phyloP scores from a whole-genome alignment of 2,113 vertebrate genomes.

The Glaucidium brasilianum region DNA sequence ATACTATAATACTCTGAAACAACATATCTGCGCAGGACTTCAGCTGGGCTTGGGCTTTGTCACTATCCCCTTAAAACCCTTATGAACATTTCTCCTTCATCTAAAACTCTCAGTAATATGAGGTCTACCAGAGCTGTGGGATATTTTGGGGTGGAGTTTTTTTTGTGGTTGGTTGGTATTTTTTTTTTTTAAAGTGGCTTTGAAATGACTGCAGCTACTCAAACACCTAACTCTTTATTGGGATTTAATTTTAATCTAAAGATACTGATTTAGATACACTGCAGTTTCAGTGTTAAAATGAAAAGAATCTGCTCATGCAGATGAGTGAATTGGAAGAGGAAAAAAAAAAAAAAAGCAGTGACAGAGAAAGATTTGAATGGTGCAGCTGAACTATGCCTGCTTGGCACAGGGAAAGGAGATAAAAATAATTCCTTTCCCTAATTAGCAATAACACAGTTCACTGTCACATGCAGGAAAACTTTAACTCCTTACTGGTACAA shows the following conservation, averaged over 20 bases:
- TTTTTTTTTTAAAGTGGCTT: background rate
- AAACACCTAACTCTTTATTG: background rate
- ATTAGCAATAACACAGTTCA: background rate
- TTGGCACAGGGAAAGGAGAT: background rate
- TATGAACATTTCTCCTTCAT: background rate
- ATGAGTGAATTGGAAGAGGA: background rate
- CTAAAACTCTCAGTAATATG: background rate
- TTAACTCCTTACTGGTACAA: background rate
- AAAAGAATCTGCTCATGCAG: background rate
- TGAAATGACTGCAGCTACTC: background rate
- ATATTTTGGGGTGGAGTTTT: fast-evolving
- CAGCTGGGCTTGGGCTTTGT: background rate
- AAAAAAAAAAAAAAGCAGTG: background rate
- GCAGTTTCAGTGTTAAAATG: background rate
- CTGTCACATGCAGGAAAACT: background rate
- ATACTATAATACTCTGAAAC: background rate
- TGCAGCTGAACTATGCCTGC: background rate
- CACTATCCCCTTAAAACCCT: background rate
- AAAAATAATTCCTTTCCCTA: slow-evolving; percentile 11
- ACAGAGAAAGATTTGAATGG: background rate
- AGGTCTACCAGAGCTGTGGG: background rate
- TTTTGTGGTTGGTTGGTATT: background rate
- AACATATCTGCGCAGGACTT: background rate
- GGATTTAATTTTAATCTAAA: background rate
- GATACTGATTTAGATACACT: background rate